A percentile compares a stretch with the other conserved stretches of the same genome.
These are phyloP conservation scores for Melipona beecheii DNA, from an alignment of 2,888 invertebrate species.

Conservation along the genomic window DNA sequence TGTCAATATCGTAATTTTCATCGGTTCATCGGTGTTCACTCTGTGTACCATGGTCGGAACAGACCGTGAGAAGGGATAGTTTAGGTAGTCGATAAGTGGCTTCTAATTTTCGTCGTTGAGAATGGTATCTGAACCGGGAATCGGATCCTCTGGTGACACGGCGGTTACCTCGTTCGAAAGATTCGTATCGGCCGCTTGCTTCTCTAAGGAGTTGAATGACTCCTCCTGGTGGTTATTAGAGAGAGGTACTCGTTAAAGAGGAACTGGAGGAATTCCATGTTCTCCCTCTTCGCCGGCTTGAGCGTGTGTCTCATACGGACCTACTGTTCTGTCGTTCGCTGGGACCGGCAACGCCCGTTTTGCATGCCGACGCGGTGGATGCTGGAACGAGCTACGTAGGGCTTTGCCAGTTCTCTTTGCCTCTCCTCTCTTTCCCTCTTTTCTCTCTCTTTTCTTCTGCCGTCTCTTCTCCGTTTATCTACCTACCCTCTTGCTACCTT, in stretches of 20 bases:
- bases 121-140: constrained; percentile 41
- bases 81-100: constrained; percentile 42
- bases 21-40: neutral
- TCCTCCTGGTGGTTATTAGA: constrained; percentile 62
- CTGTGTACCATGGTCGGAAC: neutral
- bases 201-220: constrained; percentile 50
- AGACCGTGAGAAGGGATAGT: constrained; percentile 30
- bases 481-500: neutral
- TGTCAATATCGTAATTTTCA: constrained; percentile 49
- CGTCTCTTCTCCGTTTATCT: constrained; percentile 1
- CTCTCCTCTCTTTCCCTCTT: constrained; percentile 26
- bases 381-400: constrained; percentile 54
- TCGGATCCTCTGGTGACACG: constrained; percentile 54
- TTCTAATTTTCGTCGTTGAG: constrained; percentile 48
- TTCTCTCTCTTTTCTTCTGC: constrained; percentile 4
- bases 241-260: constrained; percentile 40
- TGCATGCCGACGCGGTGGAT: constrained; percentile 68
- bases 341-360: constrained; percentile 72
- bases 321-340: constrained; percentile 73
- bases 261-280: constrained; percentile 54
- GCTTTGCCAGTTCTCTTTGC: constrained; percentile 55
- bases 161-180: constrained; percentile 28
- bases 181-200: constrained; percentile 49
- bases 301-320: constrained; percentile 60
- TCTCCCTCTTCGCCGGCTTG: constrained; percentile 42